Conservation (phyloP, 2,888 invertebrate genomes). For the Sarcophaga caerulescens region DNA sequence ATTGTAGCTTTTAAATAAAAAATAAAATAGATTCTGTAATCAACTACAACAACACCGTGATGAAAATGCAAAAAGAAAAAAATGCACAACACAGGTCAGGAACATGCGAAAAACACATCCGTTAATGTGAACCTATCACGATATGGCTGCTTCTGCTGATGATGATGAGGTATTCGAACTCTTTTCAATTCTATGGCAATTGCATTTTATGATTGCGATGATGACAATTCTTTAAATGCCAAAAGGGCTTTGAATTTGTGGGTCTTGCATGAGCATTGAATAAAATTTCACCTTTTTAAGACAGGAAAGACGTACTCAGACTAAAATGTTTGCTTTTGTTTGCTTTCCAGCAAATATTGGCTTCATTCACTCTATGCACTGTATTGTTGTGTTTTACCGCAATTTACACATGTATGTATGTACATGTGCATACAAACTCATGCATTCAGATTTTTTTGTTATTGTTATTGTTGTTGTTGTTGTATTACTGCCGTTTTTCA, state of each 20-base stretch:
- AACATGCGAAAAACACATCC: constrained; percentile 54
- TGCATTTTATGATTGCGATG: constrained; percentile 32
- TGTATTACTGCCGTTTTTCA: constrained; percentile 44
- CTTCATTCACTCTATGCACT: constrained; percentile 17
- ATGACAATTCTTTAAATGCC: constrained; percentile 44
- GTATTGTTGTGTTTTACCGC: constrained; percentile 62
- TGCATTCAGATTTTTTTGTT: background rate
- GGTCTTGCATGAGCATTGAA: constrained; percentile 28
- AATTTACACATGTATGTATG: background rate
- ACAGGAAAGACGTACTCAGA: constrained; percentile 12
- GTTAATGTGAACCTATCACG: constrained; percentile 55
- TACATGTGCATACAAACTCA: background rate
- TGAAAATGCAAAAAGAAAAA: constrained; percentile 20
- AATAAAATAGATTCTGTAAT: constrained; percentile 56
- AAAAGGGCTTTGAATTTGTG: constrained; percentile 8
- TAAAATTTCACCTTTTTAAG: constrained; percentile 24
- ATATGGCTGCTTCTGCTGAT: constrained; percentile 25
- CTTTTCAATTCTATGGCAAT: constrained; percentile 46
- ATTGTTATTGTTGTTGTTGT: background rate
- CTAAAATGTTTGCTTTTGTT: constrained; percentile 49
- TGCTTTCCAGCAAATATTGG: constrained; percentile 43
- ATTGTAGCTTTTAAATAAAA: constrained; percentile 65
- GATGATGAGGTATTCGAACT: constrained; percentile 38
- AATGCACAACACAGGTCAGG: constrained; percentile 24
- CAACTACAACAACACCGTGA: constrained; percentile 44